Base-by-base conservation (phyloP, 2,797 vertebrate species). In the Esox masquinongy region DNA sequence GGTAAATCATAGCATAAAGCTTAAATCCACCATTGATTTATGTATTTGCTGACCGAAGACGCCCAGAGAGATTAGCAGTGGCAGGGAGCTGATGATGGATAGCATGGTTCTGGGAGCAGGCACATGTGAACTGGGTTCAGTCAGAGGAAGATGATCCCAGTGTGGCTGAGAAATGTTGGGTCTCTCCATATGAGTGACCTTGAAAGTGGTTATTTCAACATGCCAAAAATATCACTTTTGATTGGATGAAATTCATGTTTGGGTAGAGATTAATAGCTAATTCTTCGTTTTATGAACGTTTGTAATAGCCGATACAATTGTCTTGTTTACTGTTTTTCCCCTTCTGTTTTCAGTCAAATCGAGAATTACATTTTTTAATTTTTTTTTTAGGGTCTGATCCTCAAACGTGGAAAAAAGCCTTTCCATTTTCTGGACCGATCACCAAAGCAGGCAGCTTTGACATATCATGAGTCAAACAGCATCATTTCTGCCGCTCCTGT, bases 1-100 rank as follows among this genome's bases (percentile, higher is more conserved):
- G 88, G 90, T 93, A 93, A 94, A 94, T 93, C 92, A 89, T 86
- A 87, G 89, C 90, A 91, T 89, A 90, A 93, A 93, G 92, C 92
- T 94, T 93, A 93, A 94, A 94, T 93, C 92, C 91, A 93, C 94
- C 94, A 94, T 94, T 94, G 93, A 94, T 95, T 94, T 92, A 94
- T 94, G 92, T 92, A 93, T 94, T 93, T 93, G 90, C 92, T 92
- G 93, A 94, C 92, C 88, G 79, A 91, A 93, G 92, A 93, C 87
- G 85, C 89, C 91, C 85, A 80, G 84, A 91, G 90, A 92, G 92
- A 93, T 93, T 91, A 93, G 74, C 79, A 72, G 85, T 82, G 81
- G 86, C 77, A 86, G 82, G 80, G 88, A 91, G 88, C 89, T 89
- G 91, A 90, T 92, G 92, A 94, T 92, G 88, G 90, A 93, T 90